phyloP scores from a whole-genome alignment of 2,888 invertebrate genomes.

The Aphodius sticticus region DNA sequence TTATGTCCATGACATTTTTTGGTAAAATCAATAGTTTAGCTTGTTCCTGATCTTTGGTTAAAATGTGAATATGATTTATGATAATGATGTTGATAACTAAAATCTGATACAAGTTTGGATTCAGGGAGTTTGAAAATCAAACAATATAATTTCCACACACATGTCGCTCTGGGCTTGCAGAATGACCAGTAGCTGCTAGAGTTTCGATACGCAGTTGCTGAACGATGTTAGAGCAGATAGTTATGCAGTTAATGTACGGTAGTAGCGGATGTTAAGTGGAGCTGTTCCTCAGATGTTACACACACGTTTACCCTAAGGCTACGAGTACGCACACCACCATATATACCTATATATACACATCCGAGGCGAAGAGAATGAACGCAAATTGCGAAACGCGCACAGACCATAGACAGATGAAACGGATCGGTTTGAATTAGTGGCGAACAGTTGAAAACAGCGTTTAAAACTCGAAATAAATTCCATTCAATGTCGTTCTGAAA shows the following conservation, averaged over 20 bases:
- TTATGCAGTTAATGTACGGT: neutral
- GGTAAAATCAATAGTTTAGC: no score
- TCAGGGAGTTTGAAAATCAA: no score
- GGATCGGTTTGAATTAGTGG: slow-evolving; percentile 4
- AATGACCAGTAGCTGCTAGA: neutral
- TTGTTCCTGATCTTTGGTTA: no score
- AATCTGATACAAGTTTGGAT: no score
- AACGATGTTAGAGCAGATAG: neutral
- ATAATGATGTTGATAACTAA: no score
- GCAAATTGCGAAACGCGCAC: neutral
- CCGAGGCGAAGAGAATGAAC: neutral
- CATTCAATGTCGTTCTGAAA: neutral
- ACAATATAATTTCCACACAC: neutral
- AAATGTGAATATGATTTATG: no score
- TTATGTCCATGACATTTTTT: no score
- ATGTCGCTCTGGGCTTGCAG: neutral
- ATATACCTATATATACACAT: neutral
- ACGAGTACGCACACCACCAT: neutral
- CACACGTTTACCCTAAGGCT: neutral
- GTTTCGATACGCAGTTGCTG: neutral
- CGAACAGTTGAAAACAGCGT: neutral
- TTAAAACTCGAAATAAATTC: neutral
- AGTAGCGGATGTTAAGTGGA: neutral
- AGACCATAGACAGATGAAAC: neutral
- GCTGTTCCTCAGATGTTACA: neutral